Conservation (phyloP, 2,888 invertebrate genomes). For the Stenodema calcarata region DNA sequence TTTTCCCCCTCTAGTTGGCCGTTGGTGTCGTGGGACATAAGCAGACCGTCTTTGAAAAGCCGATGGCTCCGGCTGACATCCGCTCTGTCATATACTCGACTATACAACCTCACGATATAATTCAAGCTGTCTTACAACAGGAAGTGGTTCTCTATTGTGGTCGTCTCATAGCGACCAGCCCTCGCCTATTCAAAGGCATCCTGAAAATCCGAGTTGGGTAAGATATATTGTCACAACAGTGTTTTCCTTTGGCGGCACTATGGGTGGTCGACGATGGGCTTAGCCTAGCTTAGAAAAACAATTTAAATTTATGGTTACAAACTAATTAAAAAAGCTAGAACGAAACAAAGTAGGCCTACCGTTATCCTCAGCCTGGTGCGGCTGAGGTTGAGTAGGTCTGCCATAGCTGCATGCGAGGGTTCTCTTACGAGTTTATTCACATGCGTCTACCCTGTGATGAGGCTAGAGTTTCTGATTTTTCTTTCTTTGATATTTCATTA, state of each 20-base stretch:
- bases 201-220: conserved; percentile 78
- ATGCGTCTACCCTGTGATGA: too few relatives aligned
- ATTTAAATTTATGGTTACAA: background rate
- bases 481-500: too few relatives aligned
- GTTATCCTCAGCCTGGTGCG: too few relatives aligned
- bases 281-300: too few relatives aligned
- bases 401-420: too few relatives aligned
- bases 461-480: too few relatives aligned
- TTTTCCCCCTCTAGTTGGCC: conserved; percentile 70
- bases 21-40: conserved; percentile 93
- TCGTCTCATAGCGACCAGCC: conserved; percentile 88
- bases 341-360: too few relatives aligned
- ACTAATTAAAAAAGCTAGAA: too few relatives aligned
- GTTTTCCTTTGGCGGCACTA: too few relatives aligned
- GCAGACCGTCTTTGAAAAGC: conserved; percentile 96
- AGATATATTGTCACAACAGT: conserved; percentile 46
- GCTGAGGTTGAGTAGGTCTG: too few relatives aligned
- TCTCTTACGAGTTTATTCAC: too few relatives aligned
- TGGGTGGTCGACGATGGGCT: too few relatives aligned
- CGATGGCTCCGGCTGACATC: conserved; percentile 95
- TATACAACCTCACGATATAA: conserved; percentile 87
- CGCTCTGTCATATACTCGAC: conserved; percentile 89
- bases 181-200: conserved; percentile 94
- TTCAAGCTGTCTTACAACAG: conserved; percentile 91
- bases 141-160: conserved; percentile 94